Evolutionary conservation across 2,113 vertebrate species (phyloP).

Genomic region (Cisticola juncidis): DNA sequence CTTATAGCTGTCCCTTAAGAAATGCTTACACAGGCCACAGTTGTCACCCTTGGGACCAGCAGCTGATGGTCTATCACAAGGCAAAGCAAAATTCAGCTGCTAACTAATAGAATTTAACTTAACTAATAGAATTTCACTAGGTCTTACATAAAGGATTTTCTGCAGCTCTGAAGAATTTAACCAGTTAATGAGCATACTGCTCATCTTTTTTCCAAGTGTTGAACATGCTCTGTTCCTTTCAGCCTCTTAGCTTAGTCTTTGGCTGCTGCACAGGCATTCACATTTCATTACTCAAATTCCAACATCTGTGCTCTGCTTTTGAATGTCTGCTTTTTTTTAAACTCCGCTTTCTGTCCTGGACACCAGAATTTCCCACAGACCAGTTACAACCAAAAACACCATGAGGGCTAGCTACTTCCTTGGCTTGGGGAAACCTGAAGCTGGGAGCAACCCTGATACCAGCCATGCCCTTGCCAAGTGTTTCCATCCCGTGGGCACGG

Average conservation of each 20-base stretch:
- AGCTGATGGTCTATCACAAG: background rate
- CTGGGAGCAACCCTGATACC: fast-evolving
- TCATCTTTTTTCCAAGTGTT: background rate
- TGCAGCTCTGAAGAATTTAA: background rate
- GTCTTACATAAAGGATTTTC: background rate
- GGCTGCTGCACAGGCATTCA: background rate
- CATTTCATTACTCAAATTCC: background rate
- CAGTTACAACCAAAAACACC: fast-evolving
- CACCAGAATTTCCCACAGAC: background rate
- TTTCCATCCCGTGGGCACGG: fast-evolving
- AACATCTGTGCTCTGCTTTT: background rate
- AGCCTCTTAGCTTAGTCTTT: background rate
- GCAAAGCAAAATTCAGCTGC: background rate
- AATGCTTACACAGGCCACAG: fast-evolving
- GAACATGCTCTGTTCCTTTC: background rate
- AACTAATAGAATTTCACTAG: background rate
- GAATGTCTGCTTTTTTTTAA: background rate
- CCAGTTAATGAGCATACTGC: background rate
- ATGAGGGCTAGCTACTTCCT: fast-evolving
- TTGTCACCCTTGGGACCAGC: background rate
- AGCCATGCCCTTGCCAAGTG: background rate
- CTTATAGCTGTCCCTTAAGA: background rate
- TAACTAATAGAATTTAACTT: background rate
- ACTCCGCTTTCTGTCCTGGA: background rate
- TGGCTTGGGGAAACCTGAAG: background rate